A percentile compares a stretch with the other conserved stretches of the same genome.
Conservation (phyloP, 1,140 invertebrate genomes). For the Melitaea cinxia region DNA sequence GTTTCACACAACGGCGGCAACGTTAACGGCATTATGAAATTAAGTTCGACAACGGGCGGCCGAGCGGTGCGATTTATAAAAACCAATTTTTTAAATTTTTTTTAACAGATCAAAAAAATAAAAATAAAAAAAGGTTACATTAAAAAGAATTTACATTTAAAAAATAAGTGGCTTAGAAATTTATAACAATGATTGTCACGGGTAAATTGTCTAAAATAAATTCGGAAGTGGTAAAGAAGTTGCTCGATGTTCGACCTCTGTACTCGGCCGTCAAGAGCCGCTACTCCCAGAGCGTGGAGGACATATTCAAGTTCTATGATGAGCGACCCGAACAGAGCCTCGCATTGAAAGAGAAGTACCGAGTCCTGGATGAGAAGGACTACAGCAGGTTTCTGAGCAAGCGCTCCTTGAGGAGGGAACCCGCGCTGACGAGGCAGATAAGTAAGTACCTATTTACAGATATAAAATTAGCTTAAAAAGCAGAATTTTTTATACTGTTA, state of each 20-base stretch:
- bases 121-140: no score
- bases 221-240: conserved; percentile 36
- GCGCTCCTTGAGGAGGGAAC: conserved; percentile 51
- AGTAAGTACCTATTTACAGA: conserved; percentile 68
- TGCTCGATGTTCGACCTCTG: conserved; percentile 34
- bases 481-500: no score
- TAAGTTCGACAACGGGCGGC: neutral
- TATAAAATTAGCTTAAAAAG: no score
- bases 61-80: neutral
- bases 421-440: conserved; percentile 59
- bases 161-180: neutral
- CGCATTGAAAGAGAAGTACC: conserved; percentile 36
- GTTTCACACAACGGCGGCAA: neutral
- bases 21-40: neutral
- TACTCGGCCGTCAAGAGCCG: conserved; percentile 18
- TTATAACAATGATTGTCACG: conserved; percentile 10
- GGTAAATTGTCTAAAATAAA: conserved; percentile 27
- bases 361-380: conserved; percentile 49
- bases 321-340: conserved; percentile 36
- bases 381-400: conserved; percentile 60
- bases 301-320: conserved; percentile 60
- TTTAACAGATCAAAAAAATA: no score
- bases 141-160: no score
- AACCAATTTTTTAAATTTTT: neutral
- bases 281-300: conserved; percentile 44